Percentiles rank a stretch among this genome's conserved stretches.
phyloP scores from a whole-genome alignment of 2,888 invertebrate species.

The Panopea generosa region DNA sequence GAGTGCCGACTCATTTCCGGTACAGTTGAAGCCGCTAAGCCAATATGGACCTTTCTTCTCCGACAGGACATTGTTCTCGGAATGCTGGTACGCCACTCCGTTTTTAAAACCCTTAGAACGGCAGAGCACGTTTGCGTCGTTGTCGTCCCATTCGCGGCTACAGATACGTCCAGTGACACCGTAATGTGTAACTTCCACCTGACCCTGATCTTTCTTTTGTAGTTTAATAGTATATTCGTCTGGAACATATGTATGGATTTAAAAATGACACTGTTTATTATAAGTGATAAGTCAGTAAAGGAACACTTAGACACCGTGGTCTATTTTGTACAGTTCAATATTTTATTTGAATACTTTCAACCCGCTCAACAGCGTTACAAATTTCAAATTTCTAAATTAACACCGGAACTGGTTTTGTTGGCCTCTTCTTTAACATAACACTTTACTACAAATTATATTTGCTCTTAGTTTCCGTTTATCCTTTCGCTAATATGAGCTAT shows the following conservation, averaged over 20 bases:
- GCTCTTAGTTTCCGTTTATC: too few relatives aligned
- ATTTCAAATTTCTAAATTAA: too few relatives aligned
- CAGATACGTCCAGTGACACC: constrained; percentile 87
- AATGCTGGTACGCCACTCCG: constrained; percentile 71
- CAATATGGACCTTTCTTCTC: constrained; percentile 74
- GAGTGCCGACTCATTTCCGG: constrained; percentile 70
- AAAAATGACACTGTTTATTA: too few relatives aligned
- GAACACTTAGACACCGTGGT: too few relatives aligned
- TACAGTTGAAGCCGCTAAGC: constrained; percentile 76
- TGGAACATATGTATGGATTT: constrained; percentile 35
- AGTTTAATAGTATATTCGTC: constrained; percentile 66
- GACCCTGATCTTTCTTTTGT: constrained; percentile 55
- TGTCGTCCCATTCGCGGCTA: constrained; percentile 90
- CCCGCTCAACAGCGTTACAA: too few relatives aligned
- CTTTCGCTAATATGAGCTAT: too few relatives aligned
- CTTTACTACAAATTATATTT: too few relatives aligned
- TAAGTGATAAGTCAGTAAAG: too few relatives aligned
- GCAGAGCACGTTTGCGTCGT: constrained; percentile 88
- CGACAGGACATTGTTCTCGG: constrained; percentile 42
- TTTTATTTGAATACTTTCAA: too few relatives aligned
- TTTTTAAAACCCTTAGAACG: constrained; percentile 78
- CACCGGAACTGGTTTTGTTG: too few relatives aligned
- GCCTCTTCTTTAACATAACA: too few relatives aligned
- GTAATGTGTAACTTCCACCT: constrained; percentile 76
- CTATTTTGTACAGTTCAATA: too few relatives aligned